Evolutionary conservation across 2,888 invertebrate genomes (phyloP), one percentile per base, ranked within the genome.

Genomic region (Pherbina coryleti): DNA sequence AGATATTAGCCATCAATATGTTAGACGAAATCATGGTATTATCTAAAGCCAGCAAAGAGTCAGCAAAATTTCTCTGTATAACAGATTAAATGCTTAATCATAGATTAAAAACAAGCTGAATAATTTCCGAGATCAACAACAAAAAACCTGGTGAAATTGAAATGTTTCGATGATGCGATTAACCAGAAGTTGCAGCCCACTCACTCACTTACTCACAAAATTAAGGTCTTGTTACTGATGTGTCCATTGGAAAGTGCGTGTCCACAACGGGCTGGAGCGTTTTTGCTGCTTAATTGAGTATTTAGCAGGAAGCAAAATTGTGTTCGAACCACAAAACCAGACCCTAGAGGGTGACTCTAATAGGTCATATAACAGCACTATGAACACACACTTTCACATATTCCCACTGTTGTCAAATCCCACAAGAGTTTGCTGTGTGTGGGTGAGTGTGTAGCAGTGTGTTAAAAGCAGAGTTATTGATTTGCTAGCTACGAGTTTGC

Each of bases 241-340:
- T 14, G 14, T 14, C 5, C 28, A 60, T 60, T 60, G 60, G 28
- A 60, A 25, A 28, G 44, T 25, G 60, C 22, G 37, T 67, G 67
- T 37, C 67, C 67, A 44, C 19, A 44, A n/a, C 44, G 49, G 19
- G 67, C 22, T 67, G 34, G 3, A 19, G 44, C 37, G 28, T 66
- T 67, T 37, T 49, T 66, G 67, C 37, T 67, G 49, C 67, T 28
- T 70, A 70, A 70, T 70, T 70, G 70, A 70, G 70, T 70, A 51
- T 70, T 70, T 49, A 70, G 53, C 70, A 70, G 34, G 51, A 51
- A 17, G 44, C 11, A 22, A 44, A n/a, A 37, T 9, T 9, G 14
- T 28, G 17, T 28, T 9, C 28, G n/a, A 44, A 34, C 67, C 67
- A 44, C 25, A 44, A 37, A 49, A 67, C 67, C 67, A 44, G 37